Evolutionary conservation across 2,888 invertebrate genomes (phyloP), one percentile per base, ranked within the genome.

Genomic region (Drosophila picticornis): DNA sequence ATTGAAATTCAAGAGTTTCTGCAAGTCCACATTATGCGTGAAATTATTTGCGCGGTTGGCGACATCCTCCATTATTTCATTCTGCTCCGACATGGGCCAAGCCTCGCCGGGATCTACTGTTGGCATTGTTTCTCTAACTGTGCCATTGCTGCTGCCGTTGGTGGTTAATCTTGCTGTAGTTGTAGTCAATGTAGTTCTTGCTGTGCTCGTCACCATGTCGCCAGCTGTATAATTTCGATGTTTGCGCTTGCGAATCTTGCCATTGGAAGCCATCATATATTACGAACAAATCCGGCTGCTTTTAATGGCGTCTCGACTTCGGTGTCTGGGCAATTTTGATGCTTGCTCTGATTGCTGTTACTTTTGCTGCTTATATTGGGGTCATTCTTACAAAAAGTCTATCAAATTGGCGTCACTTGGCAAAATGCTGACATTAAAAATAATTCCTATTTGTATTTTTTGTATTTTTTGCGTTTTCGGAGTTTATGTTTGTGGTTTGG

Each of bases 21-120:
- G 88, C 69, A 90, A 86, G 77, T 90, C 90, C 64, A 91, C 81
- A 90, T 90, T 87, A 81, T 89, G 90, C 83, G 89, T 90, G 79
- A 84, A 91, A 86, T 91, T 87, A 89, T 88, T 88, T 55, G 80
- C 71, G 59, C 65, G 52, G n/a, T 32, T 53, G 32, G 25, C 27
- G 16, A 10, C 58, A 43, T 80, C 77, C 58, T 70, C 61, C 55
- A 70, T 25, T 51, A 68, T 50, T 50, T 79, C 65, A 52, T 22
- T 67, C 13, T 58, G 53, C 46, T 69, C 65, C 34, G 53, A 34
- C 69, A 65, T 61, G 29, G 50, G 65, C 77, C 79, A 78, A 46
- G 59, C 58, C 51, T 64, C 29, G 40, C 25, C 48, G 19, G 62
- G 48, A 32, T 59, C 52, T 51, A 58, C 40, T 22, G 67, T 57